A percentile compares a stretch with the other conserved stretches of the same genome.
phyloP scores from a whole-genome alignment of 2,113 vertebrate genomes.

The Panthera leo region DNA sequence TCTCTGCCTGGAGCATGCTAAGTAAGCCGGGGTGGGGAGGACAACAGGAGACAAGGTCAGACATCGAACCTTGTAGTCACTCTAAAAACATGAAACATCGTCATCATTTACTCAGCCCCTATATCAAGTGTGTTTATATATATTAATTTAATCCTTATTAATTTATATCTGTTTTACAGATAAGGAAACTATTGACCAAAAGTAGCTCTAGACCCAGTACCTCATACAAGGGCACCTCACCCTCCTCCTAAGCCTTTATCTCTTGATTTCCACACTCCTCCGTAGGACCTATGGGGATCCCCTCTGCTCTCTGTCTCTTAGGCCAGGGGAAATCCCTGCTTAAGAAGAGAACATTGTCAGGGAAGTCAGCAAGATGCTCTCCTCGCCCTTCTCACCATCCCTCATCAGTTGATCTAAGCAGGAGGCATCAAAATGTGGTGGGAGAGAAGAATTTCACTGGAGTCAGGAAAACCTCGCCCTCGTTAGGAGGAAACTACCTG shows the following conservation, averaged over 20 bases:
- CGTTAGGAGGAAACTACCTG: constrained; percentile 26
- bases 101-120: neutral
- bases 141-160: neutral
- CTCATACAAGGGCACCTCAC: neutral
- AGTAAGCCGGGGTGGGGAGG: fast-evolving
- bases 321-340: neutral
- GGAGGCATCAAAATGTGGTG: neutral
- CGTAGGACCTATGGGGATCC: neutral
- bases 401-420: neutral
- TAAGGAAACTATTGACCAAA: neutral
- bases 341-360: neutral
- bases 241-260: neutral
- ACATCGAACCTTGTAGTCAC: neutral
- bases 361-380: neutral
- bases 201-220: neutral
- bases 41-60: neutral
- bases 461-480: constrained; percentile 25
- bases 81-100: neutral
- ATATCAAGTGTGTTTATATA: neutral
- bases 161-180: neutral
- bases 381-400: neutral
- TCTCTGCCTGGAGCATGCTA: fast-evolving
- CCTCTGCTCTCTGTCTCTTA: neutral
- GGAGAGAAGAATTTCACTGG: constrained; percentile 18
- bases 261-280: neutral